Evolutionary conservation across 2,113 vertebrate species (phyloP).

Genomic region (Dromiciops gliroides): DNA sequence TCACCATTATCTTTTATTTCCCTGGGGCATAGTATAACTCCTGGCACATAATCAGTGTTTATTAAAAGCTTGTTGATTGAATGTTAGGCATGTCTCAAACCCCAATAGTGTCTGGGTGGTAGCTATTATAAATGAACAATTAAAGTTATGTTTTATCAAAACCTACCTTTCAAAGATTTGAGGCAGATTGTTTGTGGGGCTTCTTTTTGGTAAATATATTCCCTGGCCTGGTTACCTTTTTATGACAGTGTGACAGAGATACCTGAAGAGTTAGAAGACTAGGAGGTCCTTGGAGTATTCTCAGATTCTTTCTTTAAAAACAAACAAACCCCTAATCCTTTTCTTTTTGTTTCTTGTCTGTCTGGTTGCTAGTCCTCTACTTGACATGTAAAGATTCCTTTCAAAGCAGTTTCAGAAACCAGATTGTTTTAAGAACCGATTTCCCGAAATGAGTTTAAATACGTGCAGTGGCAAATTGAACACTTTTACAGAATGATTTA

Average conservation of each 20-base stretch:
- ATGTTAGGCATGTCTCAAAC: too few relatives aligned
- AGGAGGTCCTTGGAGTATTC: constrained; percentile 38
- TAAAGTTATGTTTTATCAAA: background rate
- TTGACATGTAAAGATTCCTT: background rate
- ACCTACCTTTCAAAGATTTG: background rate
- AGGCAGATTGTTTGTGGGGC: background rate
- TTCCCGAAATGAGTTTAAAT: background rate
- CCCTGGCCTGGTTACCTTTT: background rate
- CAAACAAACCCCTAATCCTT: background rate
- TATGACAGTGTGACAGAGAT: background rate
- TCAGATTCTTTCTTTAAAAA: constrained; percentile 17
- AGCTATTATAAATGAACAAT: background rate
- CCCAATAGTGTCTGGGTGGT: background rate
- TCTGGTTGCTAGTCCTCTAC: background rate
- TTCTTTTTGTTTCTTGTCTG: constrained; percentile 8
- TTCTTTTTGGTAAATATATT: background rate
- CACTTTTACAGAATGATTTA: background rate
- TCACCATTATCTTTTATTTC: too few relatives aligned
- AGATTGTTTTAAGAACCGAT: background rate
- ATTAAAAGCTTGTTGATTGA: too few relatives aligned
- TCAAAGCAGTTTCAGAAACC: background rate
- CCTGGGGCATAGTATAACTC: too few relatives aligned
- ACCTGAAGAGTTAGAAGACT: constrained; percentile 1
- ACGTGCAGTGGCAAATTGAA: background rate
- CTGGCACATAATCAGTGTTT: too few relatives aligned